Percentiles rank a stretch among this genome's conserved stretches.
phyloP scores from a whole-genome alignment of 2,888 invertebrate species.

The Cosmia pyralina region DNA sequence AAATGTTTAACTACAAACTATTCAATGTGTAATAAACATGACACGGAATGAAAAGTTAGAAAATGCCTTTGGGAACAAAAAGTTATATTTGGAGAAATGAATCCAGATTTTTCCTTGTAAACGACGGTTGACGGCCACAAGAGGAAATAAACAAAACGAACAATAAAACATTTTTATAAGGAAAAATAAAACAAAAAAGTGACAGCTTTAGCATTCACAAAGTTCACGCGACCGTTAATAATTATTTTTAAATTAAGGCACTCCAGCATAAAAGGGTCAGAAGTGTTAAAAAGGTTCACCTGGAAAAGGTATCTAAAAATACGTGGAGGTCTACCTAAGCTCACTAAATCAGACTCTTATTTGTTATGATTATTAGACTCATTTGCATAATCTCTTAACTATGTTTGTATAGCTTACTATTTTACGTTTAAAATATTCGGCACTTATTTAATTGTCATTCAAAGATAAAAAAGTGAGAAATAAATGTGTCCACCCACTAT shows the following conservation, averaged over 20 bases:
- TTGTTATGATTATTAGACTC: constrained; percentile 26
- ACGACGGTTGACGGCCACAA: constrained; percentile 8
- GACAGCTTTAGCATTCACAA: constrained; percentile 16
- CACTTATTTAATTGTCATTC: not conserved
- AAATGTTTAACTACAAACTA: constrained; percentile 26
- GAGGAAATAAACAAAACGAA: constrained; percentile 22
- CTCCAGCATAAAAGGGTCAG: constrained; percentile 54
- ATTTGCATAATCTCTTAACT: constrained; percentile 33
- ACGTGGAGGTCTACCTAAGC: constrained; percentile 11
- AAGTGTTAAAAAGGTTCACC: constrained; percentile 52
- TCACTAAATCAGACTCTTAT: constrained; percentile 23
- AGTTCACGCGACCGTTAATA: constrained; percentile 32
- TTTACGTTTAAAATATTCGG: not conserved
- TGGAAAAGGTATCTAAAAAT: constrained; percentile 47
- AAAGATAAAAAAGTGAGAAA: constrained; percentile 10
- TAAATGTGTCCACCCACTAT: constrained; percentile 25
- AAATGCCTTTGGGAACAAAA: constrained; percentile 12
- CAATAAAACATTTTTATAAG: constrained; percentile 8
- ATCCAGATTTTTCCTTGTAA: constrained; percentile 12
- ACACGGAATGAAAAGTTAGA: constrained; percentile 28
- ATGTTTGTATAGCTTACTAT: not conserved
- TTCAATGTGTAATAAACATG: constrained; percentile 28
- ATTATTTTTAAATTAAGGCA: constrained; percentile 40
- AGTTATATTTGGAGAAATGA: constrained; percentile 20
- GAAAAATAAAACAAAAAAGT: constrained; percentile 23